Evolutionary conservation across 92 coral and sea anemone species (phyloP).

Genomic region (Hydrozoanthus gracilis): DNA sequence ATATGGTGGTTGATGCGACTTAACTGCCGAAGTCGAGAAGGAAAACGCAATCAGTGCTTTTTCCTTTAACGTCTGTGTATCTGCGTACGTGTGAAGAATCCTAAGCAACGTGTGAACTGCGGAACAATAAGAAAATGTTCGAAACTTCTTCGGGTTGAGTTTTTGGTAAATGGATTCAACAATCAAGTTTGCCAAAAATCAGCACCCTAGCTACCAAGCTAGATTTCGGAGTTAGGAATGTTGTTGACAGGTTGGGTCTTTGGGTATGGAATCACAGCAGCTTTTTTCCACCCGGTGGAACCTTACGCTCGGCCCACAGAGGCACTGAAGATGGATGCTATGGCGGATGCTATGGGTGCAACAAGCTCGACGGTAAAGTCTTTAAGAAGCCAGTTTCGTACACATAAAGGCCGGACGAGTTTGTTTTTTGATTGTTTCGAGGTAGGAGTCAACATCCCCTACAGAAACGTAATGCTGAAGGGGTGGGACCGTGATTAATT

Average conservation of each 20-base stretch:
- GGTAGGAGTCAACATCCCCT: conserved; percentile 31
- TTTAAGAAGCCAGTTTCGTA: conserved; percentile 38
- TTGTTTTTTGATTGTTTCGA: conserved; percentile 17
- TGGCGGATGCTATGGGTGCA: not conserved
- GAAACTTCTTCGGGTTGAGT: conserved; percentile 45
- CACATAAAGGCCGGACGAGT: conserved; percentile 31
- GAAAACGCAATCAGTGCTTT: conserved; percentile 25
- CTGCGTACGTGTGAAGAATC: conserved; percentile 38
- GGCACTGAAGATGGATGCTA: conserved; percentile 42
- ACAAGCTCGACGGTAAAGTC: not conserved
- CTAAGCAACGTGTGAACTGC: conserved; percentile 31
- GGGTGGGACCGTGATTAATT: conserved; percentile 21
- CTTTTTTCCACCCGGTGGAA: conserved; percentile 39
- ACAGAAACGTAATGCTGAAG: conserved; percentile 32
- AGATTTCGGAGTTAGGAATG: conserved; percentile 6
- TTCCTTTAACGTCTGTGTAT: conserved; percentile 34
- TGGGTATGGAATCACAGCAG: conserved; percentile 31
- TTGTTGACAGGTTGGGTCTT: conserved; percentile 37
- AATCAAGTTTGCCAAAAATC: conserved; percentile 29
- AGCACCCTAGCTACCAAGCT: not conserved
- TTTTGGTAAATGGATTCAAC: conserved; percentile 24
- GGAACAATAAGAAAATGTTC: conserved; percentile 28
- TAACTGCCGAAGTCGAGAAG: no score
- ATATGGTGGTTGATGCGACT: not conserved
- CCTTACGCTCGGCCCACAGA: conserved; percentile 42